Percentiles rank a stretch among this genome's conserved stretches.
Evolutionary conservation across 2,113 vertebrate genomes (phyloP).

Genomic region (Burhinus oedicnemus): DNA sequence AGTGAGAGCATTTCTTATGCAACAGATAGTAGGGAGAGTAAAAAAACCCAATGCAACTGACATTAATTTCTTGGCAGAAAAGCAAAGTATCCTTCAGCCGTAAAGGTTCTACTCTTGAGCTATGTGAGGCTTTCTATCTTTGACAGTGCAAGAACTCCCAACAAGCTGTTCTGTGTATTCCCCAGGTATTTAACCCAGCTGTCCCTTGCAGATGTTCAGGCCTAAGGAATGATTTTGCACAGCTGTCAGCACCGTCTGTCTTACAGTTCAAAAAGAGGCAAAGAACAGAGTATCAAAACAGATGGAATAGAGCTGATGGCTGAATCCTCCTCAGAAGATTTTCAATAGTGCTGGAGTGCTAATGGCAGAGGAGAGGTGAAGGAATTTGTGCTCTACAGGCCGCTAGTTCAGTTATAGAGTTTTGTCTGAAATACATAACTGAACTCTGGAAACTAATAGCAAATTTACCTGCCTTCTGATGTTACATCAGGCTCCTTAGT

Average conservation of each 20-base stretch:
- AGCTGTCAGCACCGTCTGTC: not conserved
- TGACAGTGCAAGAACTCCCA: not conserved
- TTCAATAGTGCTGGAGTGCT: not conserved
- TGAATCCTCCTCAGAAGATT: not conserved
- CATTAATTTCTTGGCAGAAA: not conserved
- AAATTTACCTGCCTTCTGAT: not conserved
- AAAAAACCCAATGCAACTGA: not conserved
- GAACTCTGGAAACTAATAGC: not conserved
- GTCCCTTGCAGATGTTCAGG: not conserved
- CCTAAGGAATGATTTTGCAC: not conserved
- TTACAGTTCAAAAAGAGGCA: not conserved
- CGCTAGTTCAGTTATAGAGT: not conserved
- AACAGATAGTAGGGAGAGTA: not conserved
- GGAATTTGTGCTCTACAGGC: not conserved
- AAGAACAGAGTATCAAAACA: not conserved
- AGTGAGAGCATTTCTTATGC: slow-evolving; percentile 24
- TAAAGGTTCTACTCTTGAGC: not conserved
- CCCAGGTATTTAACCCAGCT: not conserved
- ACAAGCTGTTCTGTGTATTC: not conserved
- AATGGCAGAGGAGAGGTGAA: not conserved
- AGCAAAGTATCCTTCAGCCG: not conserved
- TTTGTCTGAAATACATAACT: fast-evolving
- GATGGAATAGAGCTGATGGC: not conserved
- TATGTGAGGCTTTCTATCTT: not conserved
- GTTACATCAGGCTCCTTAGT: not conserved